Percentiles rank a stretch among this genome's conserved stretches.
phyloP scores from a whole-genome alignment of 2,797 vertebrate species.

The Neoniphon sammara region DNA sequence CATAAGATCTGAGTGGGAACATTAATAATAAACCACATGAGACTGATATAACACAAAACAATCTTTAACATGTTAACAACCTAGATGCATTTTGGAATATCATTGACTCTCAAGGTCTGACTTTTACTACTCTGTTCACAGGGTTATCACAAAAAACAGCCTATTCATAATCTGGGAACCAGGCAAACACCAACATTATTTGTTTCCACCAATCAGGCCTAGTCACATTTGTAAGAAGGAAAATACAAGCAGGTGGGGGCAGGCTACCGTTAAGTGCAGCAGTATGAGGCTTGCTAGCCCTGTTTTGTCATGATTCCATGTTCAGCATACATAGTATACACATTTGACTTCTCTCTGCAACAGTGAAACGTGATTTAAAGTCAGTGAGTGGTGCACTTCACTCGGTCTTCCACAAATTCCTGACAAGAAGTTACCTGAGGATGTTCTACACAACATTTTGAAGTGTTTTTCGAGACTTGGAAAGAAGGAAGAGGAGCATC shows the following conservation, averaged over 20 bases:
- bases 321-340: conserved; percentile 81
- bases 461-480: conserved; percentile 6
- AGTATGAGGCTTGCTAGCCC: conserved; percentile 29
- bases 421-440: conserved; percentile 27
- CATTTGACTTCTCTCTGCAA: conserved; percentile 52
- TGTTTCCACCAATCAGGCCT: not conserved
- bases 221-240: conserved; percentile 9
- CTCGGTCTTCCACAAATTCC: conserved; percentile 15
- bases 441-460: not conserved
- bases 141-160: not conserved
- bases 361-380: conserved; percentile 33
- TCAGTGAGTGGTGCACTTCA: conserved; percentile 15
- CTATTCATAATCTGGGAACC: not conserved
- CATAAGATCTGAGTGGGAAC: not conserved
- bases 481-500: not conserved
- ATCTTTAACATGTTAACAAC: not conserved
- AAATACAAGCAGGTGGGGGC: not conserved
- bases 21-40: not conserved
- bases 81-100: not conserved
- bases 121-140: not conserved
- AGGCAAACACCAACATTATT: not conserved
- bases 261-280: conserved; percentile 43
- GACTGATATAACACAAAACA: not conserved
- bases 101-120: not conserved
- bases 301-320: conserved; percentile 22